phyloP scores from a whole-genome alignment of 2,888 invertebrate species.

The Idaea straminata region DNA sequence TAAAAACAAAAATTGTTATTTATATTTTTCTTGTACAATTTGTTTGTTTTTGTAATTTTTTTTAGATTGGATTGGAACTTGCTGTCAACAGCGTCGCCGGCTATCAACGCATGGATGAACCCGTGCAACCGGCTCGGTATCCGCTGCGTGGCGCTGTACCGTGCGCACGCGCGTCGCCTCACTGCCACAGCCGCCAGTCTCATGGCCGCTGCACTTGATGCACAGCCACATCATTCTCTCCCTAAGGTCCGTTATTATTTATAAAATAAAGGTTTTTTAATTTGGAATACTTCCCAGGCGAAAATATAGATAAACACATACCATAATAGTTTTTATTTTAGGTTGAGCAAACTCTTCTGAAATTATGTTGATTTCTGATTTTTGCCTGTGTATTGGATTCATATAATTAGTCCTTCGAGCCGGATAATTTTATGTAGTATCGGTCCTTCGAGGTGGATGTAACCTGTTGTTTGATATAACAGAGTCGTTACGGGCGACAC shows the following conservation, averaged over 20 bases:
- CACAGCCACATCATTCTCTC: constrained; percentile 89
- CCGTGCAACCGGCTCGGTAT: constrained; percentile 95
- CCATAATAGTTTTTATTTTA: too few species aligned
- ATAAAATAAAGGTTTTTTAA: too few species aligned
- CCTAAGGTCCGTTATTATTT: constrained; percentile 80
- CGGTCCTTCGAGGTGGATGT: background rate
- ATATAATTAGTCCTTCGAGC: constrained; percentile 40
- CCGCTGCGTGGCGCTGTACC: constrained; percentile 88
- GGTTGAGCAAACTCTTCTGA: too few species aligned
- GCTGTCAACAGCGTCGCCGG: constrained; percentile 96
- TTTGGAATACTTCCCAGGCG: too few species aligned
- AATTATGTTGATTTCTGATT: too few species aligned
- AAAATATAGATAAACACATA: too few species aligned
- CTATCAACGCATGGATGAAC: constrained; percentile 99
- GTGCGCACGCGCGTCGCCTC: constrained; percentile 88
- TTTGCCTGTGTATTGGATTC: constrained; percentile 38
- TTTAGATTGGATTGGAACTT: constrained; percentile 96
- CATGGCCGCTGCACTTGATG: constrained; percentile 96
- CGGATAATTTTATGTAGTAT: too few species aligned
- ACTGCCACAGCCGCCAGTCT: constrained; percentile 95
- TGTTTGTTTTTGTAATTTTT: background rate
- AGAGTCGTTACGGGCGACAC: constrained; percentile 95
- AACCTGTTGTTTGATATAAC: constrained; percentile 24
- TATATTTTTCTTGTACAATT: background rate
- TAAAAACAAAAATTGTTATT: too few species aligned